Evolutionary conservation across 2,888 invertebrate genomes (phyloP).

Genomic region (Spatulosminthurus flaviceps): DNA sequence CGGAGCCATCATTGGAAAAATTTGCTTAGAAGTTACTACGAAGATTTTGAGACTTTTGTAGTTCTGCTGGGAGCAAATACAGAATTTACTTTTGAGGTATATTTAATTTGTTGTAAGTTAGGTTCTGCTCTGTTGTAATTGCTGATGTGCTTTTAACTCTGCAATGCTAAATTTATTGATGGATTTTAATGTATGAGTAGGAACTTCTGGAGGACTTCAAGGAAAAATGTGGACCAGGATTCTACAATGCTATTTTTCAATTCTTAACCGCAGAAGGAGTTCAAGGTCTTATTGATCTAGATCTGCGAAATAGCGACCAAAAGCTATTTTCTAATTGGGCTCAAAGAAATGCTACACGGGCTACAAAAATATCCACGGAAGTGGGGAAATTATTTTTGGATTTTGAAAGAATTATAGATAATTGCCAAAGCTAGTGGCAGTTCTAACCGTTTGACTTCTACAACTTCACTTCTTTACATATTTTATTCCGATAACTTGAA

Average conservation of each 20-base stretch:
- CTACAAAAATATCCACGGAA: not conserved
- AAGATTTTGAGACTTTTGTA: constrained; percentile 4
- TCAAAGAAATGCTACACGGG: not conserved
- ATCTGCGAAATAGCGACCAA: constrained; percentile 2
- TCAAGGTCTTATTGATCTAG: constrained; percentile 1
- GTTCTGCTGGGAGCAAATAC: not conserved
- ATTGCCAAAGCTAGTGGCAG: not conserved
- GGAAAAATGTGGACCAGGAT: constrained; percentile 18
- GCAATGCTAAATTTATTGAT: too few species aligned
- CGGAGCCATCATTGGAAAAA: constrained; percentile 40
- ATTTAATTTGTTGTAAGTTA: too few species aligned
- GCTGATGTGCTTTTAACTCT: too few species aligned
- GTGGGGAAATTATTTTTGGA: constrained; percentile 6
- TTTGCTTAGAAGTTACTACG: constrained; percentile 46
- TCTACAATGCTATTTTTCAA: constrained; percentile 27
- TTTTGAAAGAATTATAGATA: constrained; percentile 16
- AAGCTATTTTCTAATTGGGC: constrained; percentile 4
- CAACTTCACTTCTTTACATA: too few species aligned
- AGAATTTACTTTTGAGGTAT: constrained; percentile 44
- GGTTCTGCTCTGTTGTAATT: too few species aligned
- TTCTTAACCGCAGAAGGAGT: not conserved
- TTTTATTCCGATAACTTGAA: too few species aligned
- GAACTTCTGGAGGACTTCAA: constrained; percentile 31
- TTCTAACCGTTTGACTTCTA: not conserved
- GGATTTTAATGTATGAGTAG: constrained; percentile 12